phyloP scores from a whole-genome alignment of 2,113 vertebrate genomes.

The Montifringilla adamsi region DNA sequence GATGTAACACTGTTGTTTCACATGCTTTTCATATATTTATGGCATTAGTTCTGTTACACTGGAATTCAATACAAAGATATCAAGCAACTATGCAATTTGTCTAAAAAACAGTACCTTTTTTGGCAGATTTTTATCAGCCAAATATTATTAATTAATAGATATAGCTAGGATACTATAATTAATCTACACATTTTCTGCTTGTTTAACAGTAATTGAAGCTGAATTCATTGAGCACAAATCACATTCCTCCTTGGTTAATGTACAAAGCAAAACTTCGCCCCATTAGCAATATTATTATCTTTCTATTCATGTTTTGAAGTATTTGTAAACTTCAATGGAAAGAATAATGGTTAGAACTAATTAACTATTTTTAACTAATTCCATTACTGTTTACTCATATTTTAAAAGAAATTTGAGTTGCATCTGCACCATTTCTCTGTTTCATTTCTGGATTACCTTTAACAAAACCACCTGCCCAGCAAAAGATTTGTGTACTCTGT shows the following conservation, averaged over 20 bases:
- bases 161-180: not conserved
- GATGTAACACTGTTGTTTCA: not conserved
- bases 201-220: not conserved
- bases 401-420: not conserved
- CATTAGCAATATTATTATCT: not conserved
- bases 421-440: not conserved
- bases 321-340: not conserved
- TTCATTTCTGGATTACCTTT: constrained; percentile 18
- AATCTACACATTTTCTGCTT: constrained; percentile 11
- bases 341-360: not conserved
- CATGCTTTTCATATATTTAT: not conserved
- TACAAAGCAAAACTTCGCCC: not conserved
- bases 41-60: not conserved
- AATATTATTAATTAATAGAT: not conserved
- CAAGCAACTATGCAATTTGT: not conserved
- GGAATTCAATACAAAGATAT: not conserved
- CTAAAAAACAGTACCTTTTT: not conserved
- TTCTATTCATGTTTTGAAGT: not conserved
- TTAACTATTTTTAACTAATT: not conserved
- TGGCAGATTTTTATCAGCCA: not conserved
- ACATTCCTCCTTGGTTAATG: not conserved
- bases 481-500: not conserved
- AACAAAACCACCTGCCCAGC: not conserved
- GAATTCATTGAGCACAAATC: not conserved
- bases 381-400: not conserved